Percentiles rank a stretch among this genome's conserved stretches.
Conservation (phyloP, 2,888 invertebrate species). For the Orthosia gothica region DNA sequence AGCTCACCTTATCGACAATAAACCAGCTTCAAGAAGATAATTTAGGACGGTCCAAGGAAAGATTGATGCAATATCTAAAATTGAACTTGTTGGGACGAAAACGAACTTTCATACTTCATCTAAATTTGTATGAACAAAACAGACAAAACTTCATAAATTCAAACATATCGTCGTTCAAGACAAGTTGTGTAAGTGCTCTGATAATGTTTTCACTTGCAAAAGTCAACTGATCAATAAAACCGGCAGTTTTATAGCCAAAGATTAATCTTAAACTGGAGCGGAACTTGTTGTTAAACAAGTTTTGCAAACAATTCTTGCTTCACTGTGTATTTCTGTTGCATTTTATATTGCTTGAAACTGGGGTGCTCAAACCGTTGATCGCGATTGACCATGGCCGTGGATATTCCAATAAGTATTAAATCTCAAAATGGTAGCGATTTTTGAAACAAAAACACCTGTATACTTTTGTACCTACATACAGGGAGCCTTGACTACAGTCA, state of each 20-base stretch:
- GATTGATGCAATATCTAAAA: neutral
- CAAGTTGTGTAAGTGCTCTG: conserved; percentile 54
- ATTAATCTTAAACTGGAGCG: conserved; percentile 61
- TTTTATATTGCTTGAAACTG: conserved; percentile 11
- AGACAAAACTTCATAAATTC: conserved; percentile 43
- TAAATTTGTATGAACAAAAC: conserved; percentile 3
- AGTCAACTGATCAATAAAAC: conserved; percentile 61
- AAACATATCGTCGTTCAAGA: conserved; percentile 47
- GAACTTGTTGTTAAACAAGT: conserved; percentile 43
- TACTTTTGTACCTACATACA: no score
- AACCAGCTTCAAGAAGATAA: neutral
- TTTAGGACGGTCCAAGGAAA: neutral
- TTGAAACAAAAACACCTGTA: neutral
- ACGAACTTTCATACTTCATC: neutral
- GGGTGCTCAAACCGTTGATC: neutral
- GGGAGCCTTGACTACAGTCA: no score
- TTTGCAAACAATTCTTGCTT: conserved; percentile 54
- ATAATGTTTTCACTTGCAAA: conserved; percentile 60
- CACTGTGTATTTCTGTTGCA: conserved; percentile 30
- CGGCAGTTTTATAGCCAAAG: conserved; percentile 58
- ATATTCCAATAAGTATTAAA: neutral
- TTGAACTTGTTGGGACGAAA: neutral
- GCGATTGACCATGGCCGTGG: neutral
- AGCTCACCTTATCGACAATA: no score
- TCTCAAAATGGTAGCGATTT: neutral